phyloP scores from a whole-genome alignment of 2,888 invertebrate genomes.

The Vanessa cardui region DNA sequence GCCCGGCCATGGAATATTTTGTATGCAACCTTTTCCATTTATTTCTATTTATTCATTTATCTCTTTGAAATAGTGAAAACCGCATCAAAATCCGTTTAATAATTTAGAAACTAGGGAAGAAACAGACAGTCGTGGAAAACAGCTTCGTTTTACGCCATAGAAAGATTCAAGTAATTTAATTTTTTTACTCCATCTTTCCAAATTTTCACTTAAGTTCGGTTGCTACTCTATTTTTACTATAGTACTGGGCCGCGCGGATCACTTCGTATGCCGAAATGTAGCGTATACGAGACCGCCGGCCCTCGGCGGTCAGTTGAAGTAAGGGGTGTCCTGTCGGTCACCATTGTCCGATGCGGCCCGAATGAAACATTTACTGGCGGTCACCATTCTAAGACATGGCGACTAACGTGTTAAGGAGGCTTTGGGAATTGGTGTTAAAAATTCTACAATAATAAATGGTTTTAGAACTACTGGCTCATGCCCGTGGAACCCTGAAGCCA shows the following conservation, averaged over 20 bases:
- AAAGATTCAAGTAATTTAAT: neutral
- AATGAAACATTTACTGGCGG: no score
- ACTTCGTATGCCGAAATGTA: neutral
- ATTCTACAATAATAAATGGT: constrained; percentile 14
- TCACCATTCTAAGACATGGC: neutral
- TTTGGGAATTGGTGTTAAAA: neutral
- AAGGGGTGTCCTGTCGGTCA: no score
- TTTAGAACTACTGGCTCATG: constrained; percentile 18
- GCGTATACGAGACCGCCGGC: constrained; percentile 1
- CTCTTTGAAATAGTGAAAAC: neutral
- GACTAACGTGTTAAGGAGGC: constrained; percentile 7
- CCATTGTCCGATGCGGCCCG: no score
- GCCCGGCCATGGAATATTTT: neutral
- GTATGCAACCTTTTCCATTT: constrained; percentile 1
- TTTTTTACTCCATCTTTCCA: constrained; percentile 1
- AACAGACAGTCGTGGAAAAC: neutral
- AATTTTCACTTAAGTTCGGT: no score
- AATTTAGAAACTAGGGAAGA: neutral
- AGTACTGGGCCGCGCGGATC: neutral
- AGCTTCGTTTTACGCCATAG: constrained; percentile 1
- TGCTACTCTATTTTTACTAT: constrained; percentile 1
- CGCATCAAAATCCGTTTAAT: neutral
- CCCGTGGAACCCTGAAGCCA: constrained; percentile 8
- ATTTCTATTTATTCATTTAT: no score
- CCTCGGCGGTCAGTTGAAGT: no score